Percentiles rank a stretch among this genome's conserved stretches.
These are phyloP conservation scores for Aphodius granarius DNA, from an alignment of 2,888 invertebrate genomes.

Conservation along the genomic window DNA sequence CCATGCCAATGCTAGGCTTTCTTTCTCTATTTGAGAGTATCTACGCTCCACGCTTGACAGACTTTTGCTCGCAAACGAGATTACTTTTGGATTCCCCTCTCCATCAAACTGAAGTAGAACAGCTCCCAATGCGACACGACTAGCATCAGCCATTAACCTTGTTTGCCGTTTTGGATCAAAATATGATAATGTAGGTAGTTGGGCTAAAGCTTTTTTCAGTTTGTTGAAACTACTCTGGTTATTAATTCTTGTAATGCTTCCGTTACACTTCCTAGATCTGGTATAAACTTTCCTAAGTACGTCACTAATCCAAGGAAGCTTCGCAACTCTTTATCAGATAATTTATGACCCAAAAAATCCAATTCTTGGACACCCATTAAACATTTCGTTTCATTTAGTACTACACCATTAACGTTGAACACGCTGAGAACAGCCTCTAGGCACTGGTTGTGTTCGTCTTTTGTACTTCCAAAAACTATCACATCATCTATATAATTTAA, in stretches of 20 bases:
- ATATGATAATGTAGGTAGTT: slow-evolving; percentile 33
- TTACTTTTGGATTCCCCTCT: slow-evolving; percentile 15
- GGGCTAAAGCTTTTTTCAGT: slow-evolving; percentile 27
- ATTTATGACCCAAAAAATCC: slow-evolving; percentile 38
- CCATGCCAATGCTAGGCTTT: slow-evolving; percentile 49
- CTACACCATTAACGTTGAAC: slow-evolving; percentile 35
- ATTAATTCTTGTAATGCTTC: slow-evolving; percentile 20
- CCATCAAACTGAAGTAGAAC: neutral
- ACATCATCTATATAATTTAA: slow-evolving; percentile 41
- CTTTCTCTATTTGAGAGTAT: slow-evolving; percentile 46
- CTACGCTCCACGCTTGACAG: slow-evolving; percentile 5
- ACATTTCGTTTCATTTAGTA: slow-evolving; percentile 41
- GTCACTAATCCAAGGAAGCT: slow-evolving; percentile 32
- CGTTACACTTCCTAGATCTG: slow-evolving; percentile 25
- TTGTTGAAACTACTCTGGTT: slow-evolving; percentile 21
- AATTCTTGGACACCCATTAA: slow-evolving; percentile 27
- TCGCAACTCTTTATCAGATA: slow-evolving; percentile 36
- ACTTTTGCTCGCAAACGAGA: too few species aligned
- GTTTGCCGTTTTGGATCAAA: slow-evolving; percentile 31
- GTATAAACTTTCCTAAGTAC: slow-evolving; percentile 34
- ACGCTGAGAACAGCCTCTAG: slow-evolving; percentile 35
- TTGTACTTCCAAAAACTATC: slow-evolving; percentile 39
- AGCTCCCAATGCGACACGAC: too few species aligned
- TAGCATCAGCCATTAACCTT: too few species aligned
- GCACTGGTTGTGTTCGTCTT: slow-evolving; percentile 38